Evolutionary conservation across 2,888 invertebrate species (phyloP).

Genomic region (Hyalella azteca): DNA sequence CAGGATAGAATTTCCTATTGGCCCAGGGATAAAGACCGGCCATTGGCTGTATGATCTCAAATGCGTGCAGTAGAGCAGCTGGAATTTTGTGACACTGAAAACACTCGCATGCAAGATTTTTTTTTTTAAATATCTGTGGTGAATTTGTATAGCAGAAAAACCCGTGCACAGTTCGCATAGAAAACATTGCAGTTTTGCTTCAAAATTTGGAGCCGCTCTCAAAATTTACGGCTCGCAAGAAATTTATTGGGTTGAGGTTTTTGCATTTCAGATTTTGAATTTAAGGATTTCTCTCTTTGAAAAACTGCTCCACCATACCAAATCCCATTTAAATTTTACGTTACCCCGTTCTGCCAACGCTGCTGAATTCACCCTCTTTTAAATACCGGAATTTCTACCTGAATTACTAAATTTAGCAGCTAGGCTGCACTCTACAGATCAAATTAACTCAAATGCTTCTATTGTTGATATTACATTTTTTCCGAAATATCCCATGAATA

Average conservation of each 20-base stretch:
- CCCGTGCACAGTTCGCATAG: conserved; percentile 9
- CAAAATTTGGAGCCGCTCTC: conserved; percentile 1
- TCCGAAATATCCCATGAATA: too few relatives aligned
- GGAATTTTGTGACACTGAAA: background rate
- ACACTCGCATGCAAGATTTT: conserved; percentile 11
- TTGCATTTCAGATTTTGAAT: background rate
- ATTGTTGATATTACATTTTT: too few relatives aligned
- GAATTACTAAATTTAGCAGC: too few relatives aligned
- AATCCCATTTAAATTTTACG: too few relatives aligned
- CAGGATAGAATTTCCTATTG: background rate
- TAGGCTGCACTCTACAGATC: too few relatives aligned
- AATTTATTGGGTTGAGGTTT: too few relatives aligned
- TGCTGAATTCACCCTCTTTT: too few relatives aligned
- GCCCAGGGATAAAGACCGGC: background rate
- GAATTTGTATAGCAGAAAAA: conserved; percentile 14
- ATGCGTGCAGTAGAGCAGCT: background rate
- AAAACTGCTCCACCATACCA: too few relatives aligned
- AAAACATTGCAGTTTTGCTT: conserved; percentile 11
- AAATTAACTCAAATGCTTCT: too few relatives aligned
- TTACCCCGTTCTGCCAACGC: too few relatives aligned
- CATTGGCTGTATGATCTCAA: background rate
- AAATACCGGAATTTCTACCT: too few relatives aligned
- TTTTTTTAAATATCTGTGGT: background rate
- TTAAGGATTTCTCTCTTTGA: too few relatives aligned
- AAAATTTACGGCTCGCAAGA: background rate